Percentiles rank a stretch among this genome's conserved stretches.
Evolutionary conservation across 2,797 vertebrate genomes (phyloP).

Genomic region (Dermochelys coriacea): DNA sequence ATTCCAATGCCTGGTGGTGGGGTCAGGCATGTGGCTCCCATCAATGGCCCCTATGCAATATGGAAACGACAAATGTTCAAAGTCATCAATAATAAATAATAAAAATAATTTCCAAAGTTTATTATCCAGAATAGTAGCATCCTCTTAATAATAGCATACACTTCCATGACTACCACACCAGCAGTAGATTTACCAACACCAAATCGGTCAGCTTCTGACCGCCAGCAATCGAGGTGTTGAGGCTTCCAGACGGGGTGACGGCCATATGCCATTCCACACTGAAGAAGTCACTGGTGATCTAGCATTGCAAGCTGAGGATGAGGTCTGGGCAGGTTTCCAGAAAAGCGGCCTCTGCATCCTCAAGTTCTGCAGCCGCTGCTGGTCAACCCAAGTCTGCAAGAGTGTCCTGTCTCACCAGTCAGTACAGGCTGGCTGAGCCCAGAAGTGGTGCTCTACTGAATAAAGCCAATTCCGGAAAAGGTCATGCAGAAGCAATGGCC

Average conservation of each 20-base stretch:
- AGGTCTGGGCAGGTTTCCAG: neutral
- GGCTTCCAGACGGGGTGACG: neutral
- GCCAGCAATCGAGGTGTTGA: neutral
- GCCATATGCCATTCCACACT: neutral
- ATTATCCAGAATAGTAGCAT: neutral
- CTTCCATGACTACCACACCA: neutral
- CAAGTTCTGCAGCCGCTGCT: neutral
- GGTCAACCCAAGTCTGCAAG: neutral
- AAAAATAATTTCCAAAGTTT: neutral
- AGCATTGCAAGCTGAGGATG: neutral
- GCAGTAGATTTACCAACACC: neutral
- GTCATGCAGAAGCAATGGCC: neutral
- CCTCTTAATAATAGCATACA: neutral
- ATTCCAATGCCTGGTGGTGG: neutral
- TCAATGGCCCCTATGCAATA: no score
- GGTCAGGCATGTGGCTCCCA: neutral
- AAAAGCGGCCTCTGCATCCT: neutral
- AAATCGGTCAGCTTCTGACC: neutral
- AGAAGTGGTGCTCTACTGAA: neutral
- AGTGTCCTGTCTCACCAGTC: neutral
- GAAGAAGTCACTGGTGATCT: neutral
- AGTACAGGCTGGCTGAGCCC: neutral
- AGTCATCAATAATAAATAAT: neutral
- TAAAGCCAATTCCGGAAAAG: neutral
- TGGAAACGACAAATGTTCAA: neutral